A percentile compares a stretch with the other conserved stretches of the same genome.
Conservation (phyloP, 1,140 invertebrate genomes). For the Triops longicaudatus region DNA sequence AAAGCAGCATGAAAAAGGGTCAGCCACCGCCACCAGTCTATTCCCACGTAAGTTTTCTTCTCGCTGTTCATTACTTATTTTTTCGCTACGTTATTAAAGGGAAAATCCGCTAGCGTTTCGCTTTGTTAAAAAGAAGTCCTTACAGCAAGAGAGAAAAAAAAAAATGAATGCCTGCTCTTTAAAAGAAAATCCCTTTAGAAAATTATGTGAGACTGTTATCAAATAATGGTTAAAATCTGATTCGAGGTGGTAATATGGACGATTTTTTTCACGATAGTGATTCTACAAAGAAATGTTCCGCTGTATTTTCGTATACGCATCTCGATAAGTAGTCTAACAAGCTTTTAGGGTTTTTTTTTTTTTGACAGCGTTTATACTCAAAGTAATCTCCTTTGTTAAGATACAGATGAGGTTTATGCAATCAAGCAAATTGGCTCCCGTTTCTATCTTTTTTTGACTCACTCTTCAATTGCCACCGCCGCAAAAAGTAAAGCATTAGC, state of each 20-base stretch:
- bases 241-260: too few species aligned
- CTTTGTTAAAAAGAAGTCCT: background rate
- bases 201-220: too few species aligned
- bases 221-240: too few species aligned
- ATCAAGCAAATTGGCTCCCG: slow-evolving; percentile 3
- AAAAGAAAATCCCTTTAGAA: too few species aligned
- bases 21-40: background rate
- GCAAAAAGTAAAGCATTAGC: background rate
- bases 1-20: background rate
- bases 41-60: background rate
- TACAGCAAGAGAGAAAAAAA: too few species aligned
- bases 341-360: background rate
- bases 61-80: background rate
- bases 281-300: too few species aligned
- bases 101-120: background rate
- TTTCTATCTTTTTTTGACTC: background rate
- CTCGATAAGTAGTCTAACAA: background rate
- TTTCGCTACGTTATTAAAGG: background rate
- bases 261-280: too few species aligned
- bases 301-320: too few species aligned
- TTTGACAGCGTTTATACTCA: background rate
- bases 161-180: too few species aligned
- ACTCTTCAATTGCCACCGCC: background rate
- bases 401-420: background rate
- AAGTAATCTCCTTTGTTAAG: background rate